Base-by-base conservation (phyloP, 2,797 vertebrate genomes). In the Nannoperca australis region DNA sequence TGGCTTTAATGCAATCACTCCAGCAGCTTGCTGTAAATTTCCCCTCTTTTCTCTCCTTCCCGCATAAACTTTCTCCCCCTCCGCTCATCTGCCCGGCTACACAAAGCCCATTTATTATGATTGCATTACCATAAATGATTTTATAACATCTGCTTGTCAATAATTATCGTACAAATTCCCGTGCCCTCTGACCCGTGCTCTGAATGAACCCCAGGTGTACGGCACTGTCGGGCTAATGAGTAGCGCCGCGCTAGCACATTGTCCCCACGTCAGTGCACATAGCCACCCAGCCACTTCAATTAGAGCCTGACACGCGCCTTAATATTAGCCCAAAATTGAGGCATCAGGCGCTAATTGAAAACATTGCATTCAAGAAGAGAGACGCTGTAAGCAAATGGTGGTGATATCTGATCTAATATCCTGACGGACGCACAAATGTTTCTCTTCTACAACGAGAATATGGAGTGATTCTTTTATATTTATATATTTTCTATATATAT, bases 61-160 rank as follows among this genome's bases (percentile, higher is more conserved):
- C 38, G 6, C 65, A 24, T 64, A 62, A 84, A 85, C 88, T 76
- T 85, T 76, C 70, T 82, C 78, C 80, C 38, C 59, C 58, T 36
- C 63, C 38, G 72, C 87, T 84, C 85, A 62, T 90, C 87, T 68
- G 85, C 85, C 74, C 70, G 74, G 85, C 79, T 78, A 89, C 90
- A 86, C 91, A 77, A 90, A 92, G 85, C 82, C 84, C 89, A 78
- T 94, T 93, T 91, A 91, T 94, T 93, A 94, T 93, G 93, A 94
- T 94, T 94, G 88, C 94, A 95, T 96, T 95, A 94, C 69, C 95
- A 95, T 95, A 94, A 94, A 94, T 94, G 92, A 95, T 94, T 95
- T 94, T 94, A 94, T 93, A 95, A 93, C 94, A 93, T 95, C 91
- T 95, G 93, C 93, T 94, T 93, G 86, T 94, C 92, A 94, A 94